phyloP scores from a whole-genome alignment of 2,888 invertebrate species.

The Cybosia mesomella region DNA sequence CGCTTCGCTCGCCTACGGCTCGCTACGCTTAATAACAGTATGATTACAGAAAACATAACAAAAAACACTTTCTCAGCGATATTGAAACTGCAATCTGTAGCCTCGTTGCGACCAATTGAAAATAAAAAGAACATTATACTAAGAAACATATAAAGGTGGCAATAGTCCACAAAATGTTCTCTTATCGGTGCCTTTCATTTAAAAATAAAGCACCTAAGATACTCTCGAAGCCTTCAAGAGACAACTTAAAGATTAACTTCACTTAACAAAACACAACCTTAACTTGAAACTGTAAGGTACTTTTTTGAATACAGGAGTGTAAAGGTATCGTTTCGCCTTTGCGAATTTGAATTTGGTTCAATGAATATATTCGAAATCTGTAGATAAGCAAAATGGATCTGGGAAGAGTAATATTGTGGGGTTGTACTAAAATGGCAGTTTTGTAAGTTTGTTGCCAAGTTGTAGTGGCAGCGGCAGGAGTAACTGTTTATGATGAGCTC shows the following conservation, averaged over 20 bases:
- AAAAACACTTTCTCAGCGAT: slow-evolving; percentile 14
- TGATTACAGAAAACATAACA: background rate
- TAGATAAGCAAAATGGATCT: slow-evolving; percentile 53
- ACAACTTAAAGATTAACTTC: slow-evolving; percentile 34
- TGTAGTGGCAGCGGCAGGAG: background rate
- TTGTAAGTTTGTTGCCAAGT: slow-evolving; percentile 31
- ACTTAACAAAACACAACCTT: slow-evolving; percentile 32
- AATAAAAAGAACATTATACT: slow-evolving; percentile 52
- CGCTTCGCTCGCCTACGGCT: too few species aligned
- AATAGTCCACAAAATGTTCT: slow-evolving; percentile 51
- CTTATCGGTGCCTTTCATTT: slow-evolving; percentile 54
- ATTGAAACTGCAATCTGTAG: slow-evolving; percentile 6
- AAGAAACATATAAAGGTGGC: slow-evolving; percentile 43
- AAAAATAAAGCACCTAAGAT: slow-evolving; percentile 57
- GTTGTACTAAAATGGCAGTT: slow-evolving; percentile 39
- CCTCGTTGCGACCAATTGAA: slow-evolving; percentile 41
- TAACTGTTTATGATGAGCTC: background rate
- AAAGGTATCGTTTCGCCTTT: slow-evolving; percentile 43
- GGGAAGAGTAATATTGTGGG: slow-evolving; percentile 45
- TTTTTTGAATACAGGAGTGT: slow-evolving; percentile 16
- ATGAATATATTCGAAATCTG: slow-evolving; percentile 55
- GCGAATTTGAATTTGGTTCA: slow-evolving; percentile 54
- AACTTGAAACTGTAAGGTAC: slow-evolving; percentile 11
- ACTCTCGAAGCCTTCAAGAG: slow-evolving; percentile 43
- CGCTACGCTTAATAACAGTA: too few species aligned